Percentiles rank a stretch among this genome's conserved stretches.
phyloP scores from a whole-genome alignment of 2,113 vertebrate species.

The Aegithalos caudatus region DNA sequence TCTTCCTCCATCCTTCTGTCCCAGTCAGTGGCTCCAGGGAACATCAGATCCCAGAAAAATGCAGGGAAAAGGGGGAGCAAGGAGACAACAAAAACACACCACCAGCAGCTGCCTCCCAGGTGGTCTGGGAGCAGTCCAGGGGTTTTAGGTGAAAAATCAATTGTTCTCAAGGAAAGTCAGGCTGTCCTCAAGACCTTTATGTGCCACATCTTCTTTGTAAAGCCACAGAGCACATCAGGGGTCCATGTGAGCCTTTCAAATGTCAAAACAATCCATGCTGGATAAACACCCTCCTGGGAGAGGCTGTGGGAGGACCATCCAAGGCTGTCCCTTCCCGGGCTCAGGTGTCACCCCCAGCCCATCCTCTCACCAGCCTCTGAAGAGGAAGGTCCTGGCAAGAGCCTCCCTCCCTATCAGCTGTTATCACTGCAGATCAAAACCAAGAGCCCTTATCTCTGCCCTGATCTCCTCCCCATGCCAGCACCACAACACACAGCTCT shows the following conservation, averaged over 20 bases:
- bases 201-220: not conserved
- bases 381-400: fast-evolving
- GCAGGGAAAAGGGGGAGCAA: not conserved
- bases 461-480: not conserved
- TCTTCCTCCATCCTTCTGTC: too few species aligned
- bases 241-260: not conserved
- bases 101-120: not conserved
- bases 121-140: fast-evolving
- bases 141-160: not conserved
- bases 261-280: fast-evolving
- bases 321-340: fast-evolving
- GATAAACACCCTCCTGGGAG: not conserved
- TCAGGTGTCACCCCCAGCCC: not conserved
- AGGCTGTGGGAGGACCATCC: not conserved
- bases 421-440: not conserved
- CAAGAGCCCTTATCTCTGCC: not conserved
- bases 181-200: not conserved
- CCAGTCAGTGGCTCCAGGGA: not conserved
- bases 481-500: not conserved
- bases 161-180: not conserved
- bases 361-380: not conserved
- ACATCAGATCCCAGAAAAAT: not conserved
- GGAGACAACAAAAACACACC: not conserved
- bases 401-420: not conserved
- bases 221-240: fast-evolving